Evolutionary conservation across 1,140 invertebrate genomes (phyloP), one percentile per base, ranked within the genome.

Genomic region (Drosophila parvula): DNA sequence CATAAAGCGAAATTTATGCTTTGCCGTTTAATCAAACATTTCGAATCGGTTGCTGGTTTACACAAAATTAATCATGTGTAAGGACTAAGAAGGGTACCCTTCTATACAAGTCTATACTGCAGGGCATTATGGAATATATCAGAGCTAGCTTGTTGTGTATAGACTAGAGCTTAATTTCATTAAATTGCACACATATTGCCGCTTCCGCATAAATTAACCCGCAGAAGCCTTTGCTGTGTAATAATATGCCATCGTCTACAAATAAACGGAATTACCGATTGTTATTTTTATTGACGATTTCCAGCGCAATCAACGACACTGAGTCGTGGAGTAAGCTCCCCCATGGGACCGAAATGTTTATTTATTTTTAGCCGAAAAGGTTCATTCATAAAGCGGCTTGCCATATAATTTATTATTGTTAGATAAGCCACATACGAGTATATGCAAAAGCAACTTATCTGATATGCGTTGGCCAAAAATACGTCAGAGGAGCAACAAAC

Each of bases 1-100:
- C 64, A 36, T 71, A 71, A 71, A 71, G 69, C 12, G 30, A 58
- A 58, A 71, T 71, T 71, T 71, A 71, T 71, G 68, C 44, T 30
- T 14, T 18, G 65, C 51, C 44, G 30, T 71, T 71, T 71, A 71
- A 71, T 71, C 65, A 71, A 71, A 71, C 65, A 59, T 71, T 71
- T 50, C 68, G 59, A 71, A 70, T 58, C 41, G 64, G n/a, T 50
- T 11, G 64, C 44, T 58, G 65, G 51, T 70, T 70, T 50, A 41
- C 68, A 70, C 51, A 58, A 71, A 50, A 71, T 71, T 48, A 58
- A 70, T 71, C 64, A 58, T 48, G 65, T 51, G 65, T 14, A 55
- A 55, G 18, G 51, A 38, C 51, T 4, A 22, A 14, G 12, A 30
- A 45, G 27, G n/a, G 28, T 14, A 30, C 6, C n/a, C n/a, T n/a